Evolutionary conservation across 2,113 vertebrate genomes (phyloP), one percentile per base, ranked within the genome.

Genomic region (Peromyscus maniculatus): DNA sequence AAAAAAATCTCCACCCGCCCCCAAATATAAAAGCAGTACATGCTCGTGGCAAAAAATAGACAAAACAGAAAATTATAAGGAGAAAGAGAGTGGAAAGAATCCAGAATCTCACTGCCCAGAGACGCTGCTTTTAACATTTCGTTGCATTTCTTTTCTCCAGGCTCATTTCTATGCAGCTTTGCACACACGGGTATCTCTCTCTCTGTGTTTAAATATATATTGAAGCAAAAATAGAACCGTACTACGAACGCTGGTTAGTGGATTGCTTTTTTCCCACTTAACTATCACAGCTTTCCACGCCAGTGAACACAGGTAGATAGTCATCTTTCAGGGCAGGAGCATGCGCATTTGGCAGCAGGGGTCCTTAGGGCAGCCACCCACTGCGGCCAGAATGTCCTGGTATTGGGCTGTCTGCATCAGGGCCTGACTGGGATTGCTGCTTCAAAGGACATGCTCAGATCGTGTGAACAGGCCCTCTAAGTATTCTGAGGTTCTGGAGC

Each of bases 161-260:
- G 71, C 92, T 97, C 95, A 91, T 96, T 83, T 64, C 96, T 94
- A 91, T 83, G 97, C 84, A 36, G 95, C 87, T 97, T 95, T 93
- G 95, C 96, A 97, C 96, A 97, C 97, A 84, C 16, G 83, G 92
- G 79, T 71, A 4, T 91, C 33, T 83, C 28, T 59, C 28, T 46
- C 7, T 93, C 3, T 86, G 33, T 89, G 84, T 93, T 93, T 97
- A 95, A 92, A 97, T 93, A 90, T 93, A 96, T 95, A 93, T 83
- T 66, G 97, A 95, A 86, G 93, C 87, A 95, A 93, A 96, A 97
- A 96, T 96, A 96, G 96, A 90, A n/a, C 15, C 91, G 3, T 94
- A 87, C 89, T 57, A 33, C 0, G 66, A 84, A 39, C 4, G 78
- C 93, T 39, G 71, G 52, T 78, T 49, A 31, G 87, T 17, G 89